Evolutionary conservation across 92 coral and sea anemone genomes (phyloP), one percentile per base, ranked within the genome.

Genomic region (Phenganax subtilis): DNA sequence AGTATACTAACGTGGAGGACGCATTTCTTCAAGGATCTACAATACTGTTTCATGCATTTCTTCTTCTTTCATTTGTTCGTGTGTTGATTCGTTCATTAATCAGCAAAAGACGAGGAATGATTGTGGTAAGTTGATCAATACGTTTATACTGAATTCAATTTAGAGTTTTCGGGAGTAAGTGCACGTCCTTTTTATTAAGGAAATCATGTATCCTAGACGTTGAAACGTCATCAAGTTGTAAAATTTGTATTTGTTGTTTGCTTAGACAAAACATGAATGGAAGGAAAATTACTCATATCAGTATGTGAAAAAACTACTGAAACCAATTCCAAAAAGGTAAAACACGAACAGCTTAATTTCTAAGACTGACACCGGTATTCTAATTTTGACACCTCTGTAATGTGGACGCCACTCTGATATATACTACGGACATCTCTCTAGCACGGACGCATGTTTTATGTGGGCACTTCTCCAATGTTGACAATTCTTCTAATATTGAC

Each of bases 201-300:
- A n/a, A n/a, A n/a, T n/a, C n/a, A n/a, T n/a, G n/a, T 0, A 14
- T 59, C 65, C 65, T 59, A 37, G 47, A 37, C 47, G 47, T 37
- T 37, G 47, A 5, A 2, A 0, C 0, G 47, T 37, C 2, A 1
- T 30, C 71, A 65, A 17, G 0, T 17, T 65, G 71, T 10, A 17
- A 12, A 29, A 17, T 65, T 0, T 1, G 10, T 67, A 15, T 25
- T 59, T 66, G n/a, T 55, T 58, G 12, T 27, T 4, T 57, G 8
- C 20, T 20, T 37, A 91, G 89, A 90, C 86, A 56, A 89, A 86
- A 82, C 55, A 84, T 68, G 91, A 87, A 68, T 89, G 97, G 97
- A 91, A 81, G 80, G 76, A 76, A 20, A 85, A 85, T 53, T 91
- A 91, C 85, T 89, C 89, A 53, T 89, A 89, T 64, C 85, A 78